Evolutionary conservation across 1,140 invertebrate genomes (phyloP).

Genomic region (Grapholita molesta): DNA sequence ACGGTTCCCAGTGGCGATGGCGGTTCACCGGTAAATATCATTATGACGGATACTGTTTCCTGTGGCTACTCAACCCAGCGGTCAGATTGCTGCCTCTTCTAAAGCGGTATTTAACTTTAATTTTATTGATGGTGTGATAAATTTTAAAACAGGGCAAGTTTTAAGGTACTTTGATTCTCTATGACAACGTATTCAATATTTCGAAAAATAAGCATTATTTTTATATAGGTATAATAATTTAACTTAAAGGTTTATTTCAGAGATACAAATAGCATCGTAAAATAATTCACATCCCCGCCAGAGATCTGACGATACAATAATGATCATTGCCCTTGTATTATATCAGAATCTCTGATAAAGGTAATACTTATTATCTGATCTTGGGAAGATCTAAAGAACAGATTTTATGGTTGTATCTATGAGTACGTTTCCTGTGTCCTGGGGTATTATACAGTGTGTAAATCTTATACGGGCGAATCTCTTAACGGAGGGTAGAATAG

Average conservation of each 20-base stretch:
- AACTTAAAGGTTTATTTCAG: background rate
- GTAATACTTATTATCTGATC: conserved; percentile 12
- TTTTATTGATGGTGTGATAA: background rate
- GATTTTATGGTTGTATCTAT: conserved; percentile 7
- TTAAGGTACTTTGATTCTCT: background rate
- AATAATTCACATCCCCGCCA: background rate
- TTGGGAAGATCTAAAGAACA: background rate
- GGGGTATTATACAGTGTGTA: background rate
- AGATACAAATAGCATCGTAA: background rate
- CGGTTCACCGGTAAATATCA: conserved; percentile 1
- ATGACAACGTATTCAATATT: too few species aligned
- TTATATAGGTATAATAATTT: background rate
- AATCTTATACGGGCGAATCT: too few species aligned
- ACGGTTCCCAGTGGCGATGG: background rate
- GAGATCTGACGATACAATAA: background rate
- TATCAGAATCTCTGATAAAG: conserved; percentile 8
- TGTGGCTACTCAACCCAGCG: background rate
- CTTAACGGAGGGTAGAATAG: too few species aligned
- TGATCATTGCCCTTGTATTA: background rate
- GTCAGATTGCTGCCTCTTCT: background rate
- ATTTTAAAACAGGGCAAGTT: background rate
- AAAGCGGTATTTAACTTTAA: background rate
- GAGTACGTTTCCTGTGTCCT: conserved; percentile 11
- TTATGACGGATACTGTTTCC: conserved; percentile 9
- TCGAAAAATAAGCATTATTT: too few species aligned